Evolutionary conservation across 1,140 invertebrate genomes (phyloP).

Genomic region (Aleiodes sp.): DNA sequence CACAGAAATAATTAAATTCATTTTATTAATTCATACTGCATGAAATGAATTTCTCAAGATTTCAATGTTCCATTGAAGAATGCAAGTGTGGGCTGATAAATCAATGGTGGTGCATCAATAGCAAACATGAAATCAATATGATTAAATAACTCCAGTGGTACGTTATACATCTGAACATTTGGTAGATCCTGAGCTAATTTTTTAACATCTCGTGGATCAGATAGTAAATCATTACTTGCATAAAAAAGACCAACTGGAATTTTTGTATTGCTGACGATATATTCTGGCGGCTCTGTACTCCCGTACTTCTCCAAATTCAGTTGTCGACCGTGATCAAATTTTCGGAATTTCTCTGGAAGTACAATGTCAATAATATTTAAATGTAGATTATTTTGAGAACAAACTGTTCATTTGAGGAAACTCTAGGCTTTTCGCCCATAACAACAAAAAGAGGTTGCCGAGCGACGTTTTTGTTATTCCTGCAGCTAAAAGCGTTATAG

Average conservation of each 20-base stretch:
- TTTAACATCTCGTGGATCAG: conserved; percentile 66
- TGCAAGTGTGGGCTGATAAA: conserved; percentile 48
- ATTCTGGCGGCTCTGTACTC: conserved; percentile 66
- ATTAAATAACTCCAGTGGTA: conserved; percentile 72
- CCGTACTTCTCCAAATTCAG: conserved; percentile 69
- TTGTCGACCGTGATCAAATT: conserved; percentile 64
- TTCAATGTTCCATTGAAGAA: conserved; percentile 37
- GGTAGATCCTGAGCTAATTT: conserved; percentile 63
- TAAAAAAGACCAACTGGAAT: conserved; percentile 76
- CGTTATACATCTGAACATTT: conserved; percentile 61
- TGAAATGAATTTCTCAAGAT: too few relatives aligned
- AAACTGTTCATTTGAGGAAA: too few relatives aligned
- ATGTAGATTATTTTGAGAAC: too few relatives aligned
- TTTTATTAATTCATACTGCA: too few relatives aligned
- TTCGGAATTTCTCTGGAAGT: conserved; percentile 59
- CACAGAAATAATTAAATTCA: too few relatives aligned
- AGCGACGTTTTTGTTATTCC: too few relatives aligned
- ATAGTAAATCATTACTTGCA: conserved; percentile 76
- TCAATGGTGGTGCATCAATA: conserved; percentile 49
- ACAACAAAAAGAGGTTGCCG: too few relatives aligned
- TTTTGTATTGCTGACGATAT: conserved; percentile 70
- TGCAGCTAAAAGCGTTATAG: too few relatives aligned
- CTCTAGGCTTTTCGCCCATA: too few relatives aligned
- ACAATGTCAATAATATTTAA: too few relatives aligned
- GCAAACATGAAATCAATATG: conserved; percentile 79